Conservation (phyloP, 2,888 invertebrate genomes). For the Schrankia costaestrigalis region DNA sequence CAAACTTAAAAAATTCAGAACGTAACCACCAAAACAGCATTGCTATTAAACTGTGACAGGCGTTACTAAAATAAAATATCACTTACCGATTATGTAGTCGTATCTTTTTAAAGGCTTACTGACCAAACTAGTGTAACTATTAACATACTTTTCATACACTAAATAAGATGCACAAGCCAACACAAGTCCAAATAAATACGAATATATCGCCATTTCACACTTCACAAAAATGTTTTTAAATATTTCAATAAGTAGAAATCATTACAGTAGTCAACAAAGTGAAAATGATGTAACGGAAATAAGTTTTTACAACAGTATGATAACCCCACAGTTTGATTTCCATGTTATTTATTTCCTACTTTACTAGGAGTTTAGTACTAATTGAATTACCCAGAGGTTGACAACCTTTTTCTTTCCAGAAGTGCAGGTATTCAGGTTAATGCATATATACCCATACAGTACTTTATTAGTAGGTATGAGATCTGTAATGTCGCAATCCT, state of each 20-base stretch:
- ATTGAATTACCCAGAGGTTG: conserved; percentile 65
- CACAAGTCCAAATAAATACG: conserved; percentile 51
- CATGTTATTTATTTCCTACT: conserved; percentile 42
- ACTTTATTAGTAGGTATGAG: no score
- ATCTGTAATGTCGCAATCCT: no score
- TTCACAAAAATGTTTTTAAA: background rate
- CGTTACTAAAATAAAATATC: background rate
- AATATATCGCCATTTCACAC: conserved; percentile 49
- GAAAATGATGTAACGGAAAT: no score
- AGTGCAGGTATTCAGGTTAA: no score
- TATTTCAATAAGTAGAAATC: background rate
- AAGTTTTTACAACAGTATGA: no score
- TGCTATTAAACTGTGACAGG: conserved; percentile 4
- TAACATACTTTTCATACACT: conserved; percentile 59
- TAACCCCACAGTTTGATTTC: conserved; percentile 30
- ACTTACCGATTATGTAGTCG: conserved; percentile 72
- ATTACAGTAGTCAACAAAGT: no score
- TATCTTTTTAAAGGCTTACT: conserved; percentile 61
- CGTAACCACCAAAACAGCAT: conserved; percentile 80
- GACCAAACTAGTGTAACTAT: conserved; percentile 54
- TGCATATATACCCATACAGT: no score
- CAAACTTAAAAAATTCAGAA: background rate
- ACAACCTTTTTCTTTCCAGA: conserved; percentile 29
- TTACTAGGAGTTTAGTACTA: conserved; percentile 35
- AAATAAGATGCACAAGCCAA: conserved; percentile 56